Conservation (phyloP, 2,888 invertebrate genomes). For the Malacosoma neustria region DNA sequence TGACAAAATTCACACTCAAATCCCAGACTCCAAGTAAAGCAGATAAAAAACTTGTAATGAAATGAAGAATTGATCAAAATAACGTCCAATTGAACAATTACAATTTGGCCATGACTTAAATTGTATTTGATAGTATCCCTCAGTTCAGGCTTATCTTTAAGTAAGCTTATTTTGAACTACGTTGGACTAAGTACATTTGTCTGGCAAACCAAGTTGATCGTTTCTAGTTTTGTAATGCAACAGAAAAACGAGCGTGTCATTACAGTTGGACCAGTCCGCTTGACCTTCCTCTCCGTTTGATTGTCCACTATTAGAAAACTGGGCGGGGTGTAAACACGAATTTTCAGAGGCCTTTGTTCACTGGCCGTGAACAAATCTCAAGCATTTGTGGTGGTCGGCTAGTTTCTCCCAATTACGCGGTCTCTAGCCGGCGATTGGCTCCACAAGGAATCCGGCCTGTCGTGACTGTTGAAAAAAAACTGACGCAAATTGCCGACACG, state of each 20-base stretch:
- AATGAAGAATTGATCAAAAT: too few species aligned
- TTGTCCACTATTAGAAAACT: slow-evolving; percentile 13
- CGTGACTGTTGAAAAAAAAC: slow-evolving; percentile 70
- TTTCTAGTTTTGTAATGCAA: background rate
- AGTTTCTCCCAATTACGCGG: slow-evolving; percentile 72
- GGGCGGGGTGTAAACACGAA: slow-evolving; percentile 23
- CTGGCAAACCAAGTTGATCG: background rate
- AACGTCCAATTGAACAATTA: too few species aligned
- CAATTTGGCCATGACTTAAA: too few species aligned
- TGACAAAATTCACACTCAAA: too few species aligned
- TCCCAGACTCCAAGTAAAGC: too few species aligned
- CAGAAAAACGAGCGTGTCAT: slow-evolving; percentile 43
- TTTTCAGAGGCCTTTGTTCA: slow-evolving; percentile 37
- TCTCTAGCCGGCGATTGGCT: slow-evolving; percentile 64
- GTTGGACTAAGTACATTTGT: too few species aligned
- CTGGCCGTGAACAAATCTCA: slow-evolving; percentile 49
- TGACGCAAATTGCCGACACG: slow-evolving; percentile 74
- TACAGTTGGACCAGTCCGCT: slow-evolving; percentile 37
- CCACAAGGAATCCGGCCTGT: slow-evolving; percentile 65
- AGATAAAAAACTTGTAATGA: too few species aligned
- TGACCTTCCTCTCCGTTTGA: slow-evolving; percentile 31
- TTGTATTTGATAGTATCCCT: too few species aligned
- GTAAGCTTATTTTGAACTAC: too few species aligned
- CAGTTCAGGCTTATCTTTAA: too few species aligned
- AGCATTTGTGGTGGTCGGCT: slow-evolving; percentile 62